A percentile compares a stretch with the other conserved stretches of the same genome.
phyloP scores from a whole-genome alignment of 1,140 invertebrate species.

The Steinernema feltiae region DNA sequence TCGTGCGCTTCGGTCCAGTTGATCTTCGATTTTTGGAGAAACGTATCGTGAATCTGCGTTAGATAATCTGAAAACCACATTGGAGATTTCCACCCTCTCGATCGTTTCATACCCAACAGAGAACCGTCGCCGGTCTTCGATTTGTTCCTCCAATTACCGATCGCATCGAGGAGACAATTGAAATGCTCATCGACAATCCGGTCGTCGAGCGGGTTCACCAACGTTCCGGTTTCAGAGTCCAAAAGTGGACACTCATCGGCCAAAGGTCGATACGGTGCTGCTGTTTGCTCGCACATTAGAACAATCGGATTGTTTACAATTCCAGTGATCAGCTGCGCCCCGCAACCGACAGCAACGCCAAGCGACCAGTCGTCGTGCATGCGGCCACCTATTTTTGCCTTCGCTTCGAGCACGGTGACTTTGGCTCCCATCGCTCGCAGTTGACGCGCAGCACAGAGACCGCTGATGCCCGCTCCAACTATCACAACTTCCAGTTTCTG shows the following conservation, averaged over 20 bases:
- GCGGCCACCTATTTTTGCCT: conserved; percentile 59
- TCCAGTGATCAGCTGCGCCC: conserved; percentile 60
- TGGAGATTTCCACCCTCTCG: neutral
- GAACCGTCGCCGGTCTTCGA: conserved; percentile 50
- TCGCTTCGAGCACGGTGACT: conserved; percentile 61
- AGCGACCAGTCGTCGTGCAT: conserved; percentile 58
- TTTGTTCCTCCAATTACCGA: conserved; percentile 58
- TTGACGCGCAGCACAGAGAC: conserved; percentile 60
- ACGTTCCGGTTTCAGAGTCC: conserved; percentile 47
- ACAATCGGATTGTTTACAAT: conserved; percentile 62
- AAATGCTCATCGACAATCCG: conserved; percentile 60
- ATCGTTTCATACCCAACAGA: conserved; percentile 53
- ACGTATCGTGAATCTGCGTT: conserved; percentile 58
- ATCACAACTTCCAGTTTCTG: conserved; percentile 58
- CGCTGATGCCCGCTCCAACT: conserved; percentile 61
- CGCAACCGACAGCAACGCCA: conserved; percentile 57
- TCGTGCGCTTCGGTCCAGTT: conserved; percentile 58
- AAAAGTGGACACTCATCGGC: conserved; percentile 45
- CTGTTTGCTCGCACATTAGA: conserved; percentile 59
- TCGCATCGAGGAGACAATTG: conserved; percentile 60
- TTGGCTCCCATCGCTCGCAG: conserved; percentile 59
- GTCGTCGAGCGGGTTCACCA: conserved; percentile 48
- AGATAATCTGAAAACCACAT: conserved; percentile 55
- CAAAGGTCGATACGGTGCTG: conserved; percentile 27
- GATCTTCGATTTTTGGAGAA: conserved; percentile 58